phyloP scores from a whole-genome alignment of 2,797 vertebrate genomes.

The Sebastolobus alascanus region DNA sequence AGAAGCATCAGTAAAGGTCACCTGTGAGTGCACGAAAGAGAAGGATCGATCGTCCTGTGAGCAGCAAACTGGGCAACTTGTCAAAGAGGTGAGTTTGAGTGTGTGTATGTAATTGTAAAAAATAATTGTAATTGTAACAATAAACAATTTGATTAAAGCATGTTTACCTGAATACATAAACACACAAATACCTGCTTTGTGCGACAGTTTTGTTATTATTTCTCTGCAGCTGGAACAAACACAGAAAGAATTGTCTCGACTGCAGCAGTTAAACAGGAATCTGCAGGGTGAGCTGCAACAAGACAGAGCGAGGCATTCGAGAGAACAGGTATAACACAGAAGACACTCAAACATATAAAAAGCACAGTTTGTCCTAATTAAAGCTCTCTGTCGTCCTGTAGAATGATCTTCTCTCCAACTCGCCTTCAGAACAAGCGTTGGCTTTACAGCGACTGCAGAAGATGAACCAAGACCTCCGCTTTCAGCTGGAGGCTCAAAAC shows the following conservation, averaged over 20 bases:
- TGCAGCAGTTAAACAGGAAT: slow-evolving; percentile 88
- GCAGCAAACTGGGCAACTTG: slow-evolving; percentile 84
- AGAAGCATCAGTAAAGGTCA: slow-evolving; percentile 77
- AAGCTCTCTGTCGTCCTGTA: slow-evolving; percentile 40
- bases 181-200: not conserved
- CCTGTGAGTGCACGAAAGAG: slow-evolving; percentile 60
- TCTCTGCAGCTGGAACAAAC: slow-evolving; percentile 89
- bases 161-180: not conserved
- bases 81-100: slow-evolving; percentile 89
- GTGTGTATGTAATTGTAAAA: not conserved
- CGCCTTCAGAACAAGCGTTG: slow-evolving; percentile 57
- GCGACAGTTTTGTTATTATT: not conserved
- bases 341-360: not conserved
- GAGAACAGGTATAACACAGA: slow-evolving; percentile 50
- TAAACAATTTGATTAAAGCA: not conserved
- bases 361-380: slow-evolving; percentile 1
- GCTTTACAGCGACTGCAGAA: slow-evolving; percentile 72
- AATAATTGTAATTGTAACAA: too few species aligned
- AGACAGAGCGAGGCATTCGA: slow-evolving; percentile 46
- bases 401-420: slow-evolving; percentile 51
- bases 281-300: slow-evolving; percentile 86
- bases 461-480: slow-evolving; percentile 87
- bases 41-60: slow-evolving; percentile 59
- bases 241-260: slow-evolving; percentile 88
- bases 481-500: slow-evolving; percentile 89